Evolutionary conservation across 2,888 invertebrate genomes (phyloP).

Genomic region (Tetranychus piercei): DNA sequence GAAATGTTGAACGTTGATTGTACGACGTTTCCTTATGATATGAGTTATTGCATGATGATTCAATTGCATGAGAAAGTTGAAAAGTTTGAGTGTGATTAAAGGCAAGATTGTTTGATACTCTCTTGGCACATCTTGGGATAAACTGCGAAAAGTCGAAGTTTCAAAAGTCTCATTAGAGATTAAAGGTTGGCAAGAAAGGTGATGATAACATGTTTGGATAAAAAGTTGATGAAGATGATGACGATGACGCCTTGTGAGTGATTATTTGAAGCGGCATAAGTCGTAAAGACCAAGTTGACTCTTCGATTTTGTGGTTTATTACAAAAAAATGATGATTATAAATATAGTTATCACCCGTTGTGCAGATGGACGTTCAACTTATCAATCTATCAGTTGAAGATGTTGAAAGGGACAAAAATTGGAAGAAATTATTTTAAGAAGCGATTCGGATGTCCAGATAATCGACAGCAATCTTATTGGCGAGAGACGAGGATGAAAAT

Average conservation of each 20-base stretch:
- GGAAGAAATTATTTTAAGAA: not conserved
- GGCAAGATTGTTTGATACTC: not conserved
- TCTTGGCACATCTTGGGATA: not conserved
- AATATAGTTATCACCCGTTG: not conserved
- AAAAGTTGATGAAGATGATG: constrained; percentile 7
- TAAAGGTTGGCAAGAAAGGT: not conserved
- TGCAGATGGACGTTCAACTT: not conserved
- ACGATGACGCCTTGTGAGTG: not conserved
- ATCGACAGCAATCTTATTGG: not conserved
- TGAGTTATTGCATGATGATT: too few relatives aligned
- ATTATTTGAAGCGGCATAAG: not conserved
- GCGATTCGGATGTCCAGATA: not conserved
- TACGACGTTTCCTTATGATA: too few relatives aligned
- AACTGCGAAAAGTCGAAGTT: not conserved
- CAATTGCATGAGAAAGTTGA: not conserved
- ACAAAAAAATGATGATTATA: not conserved
- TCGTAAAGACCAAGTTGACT: not conserved
- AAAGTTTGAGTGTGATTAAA: not conserved
- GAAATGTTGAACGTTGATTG: too few relatives aligned
- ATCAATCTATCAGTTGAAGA: not conserved
- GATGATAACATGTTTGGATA: not conserved
- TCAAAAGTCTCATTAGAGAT: not conserved
- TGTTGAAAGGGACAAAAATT: not conserved
- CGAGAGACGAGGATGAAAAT: not conserved
- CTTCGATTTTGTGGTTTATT: not conserved